Evolutionary conservation across 1,140 invertebrate species (phyloP).

Genomic region (Anastatus disparis): DNA sequence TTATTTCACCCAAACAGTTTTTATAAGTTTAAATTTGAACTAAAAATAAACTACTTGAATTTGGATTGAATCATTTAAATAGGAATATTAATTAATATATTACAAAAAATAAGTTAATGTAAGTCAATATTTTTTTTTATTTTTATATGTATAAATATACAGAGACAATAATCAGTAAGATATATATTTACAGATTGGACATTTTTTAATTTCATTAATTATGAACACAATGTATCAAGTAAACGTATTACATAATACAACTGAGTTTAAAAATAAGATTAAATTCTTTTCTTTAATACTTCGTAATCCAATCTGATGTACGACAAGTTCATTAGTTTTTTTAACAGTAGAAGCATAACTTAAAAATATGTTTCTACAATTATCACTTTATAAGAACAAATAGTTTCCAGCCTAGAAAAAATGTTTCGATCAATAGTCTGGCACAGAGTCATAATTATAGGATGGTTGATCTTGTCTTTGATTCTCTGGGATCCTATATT

Average conservation of each 20-base stretch:
- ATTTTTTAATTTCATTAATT: too few relatives aligned
- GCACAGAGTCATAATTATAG: constrained; percentile 60
- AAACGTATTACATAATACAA: too few relatives aligned
- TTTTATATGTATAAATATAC: constrained; percentile 35
- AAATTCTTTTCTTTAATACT: too few relatives aligned
- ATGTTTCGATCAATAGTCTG: constrained; percentile 53
- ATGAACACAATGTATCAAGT: too few relatives aligned
- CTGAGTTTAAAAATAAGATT: background rate
- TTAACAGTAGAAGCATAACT: background rate
- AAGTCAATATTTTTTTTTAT: constrained; percentile 31
- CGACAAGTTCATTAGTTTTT: background rate
- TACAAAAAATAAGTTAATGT: background rate
- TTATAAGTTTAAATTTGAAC: too few relatives aligned
- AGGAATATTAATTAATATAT: background rate
- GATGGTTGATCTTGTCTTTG: constrained; percentile 54
- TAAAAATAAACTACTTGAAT: too few relatives aligned
- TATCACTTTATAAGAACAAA: constrained; percentile 9
- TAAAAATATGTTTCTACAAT: background rate
- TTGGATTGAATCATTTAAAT: too few relatives aligned
- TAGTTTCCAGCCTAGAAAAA: background rate
- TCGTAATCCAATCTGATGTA: constrained; percentile 24
- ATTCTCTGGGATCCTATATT: constrained; percentile 70
- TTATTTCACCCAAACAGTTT: too few relatives aligned
- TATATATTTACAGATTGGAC: constrained; percentile 37
- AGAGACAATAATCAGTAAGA: constrained; percentile 5